These are phyloP conservation scores for Scophthalmus maximus DNA, from an alignment of 2,113 vertebrate species.

Conservation along the genomic window DNA sequence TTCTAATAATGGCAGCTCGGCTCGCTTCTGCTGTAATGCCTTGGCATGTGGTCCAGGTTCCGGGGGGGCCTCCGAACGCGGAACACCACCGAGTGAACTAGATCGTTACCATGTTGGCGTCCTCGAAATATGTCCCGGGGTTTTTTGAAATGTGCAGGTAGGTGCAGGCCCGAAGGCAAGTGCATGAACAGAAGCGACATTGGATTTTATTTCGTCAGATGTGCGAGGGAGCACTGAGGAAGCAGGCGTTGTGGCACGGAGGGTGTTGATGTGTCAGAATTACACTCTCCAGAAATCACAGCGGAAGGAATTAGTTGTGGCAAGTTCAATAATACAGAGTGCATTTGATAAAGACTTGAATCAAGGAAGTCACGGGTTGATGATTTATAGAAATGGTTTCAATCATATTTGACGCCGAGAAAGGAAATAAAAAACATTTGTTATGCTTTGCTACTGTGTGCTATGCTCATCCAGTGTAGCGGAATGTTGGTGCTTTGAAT, in stretches of 20 bases:
- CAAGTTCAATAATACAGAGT: background rate
- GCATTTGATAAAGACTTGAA: background rate
- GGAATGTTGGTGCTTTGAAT: background rate
- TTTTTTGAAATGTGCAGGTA: background rate
- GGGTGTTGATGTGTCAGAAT: conserved; percentile 29
- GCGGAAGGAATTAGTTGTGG: conserved; percentile 14
- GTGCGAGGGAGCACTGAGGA: conserved; percentile 5
- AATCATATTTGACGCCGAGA: background rate
- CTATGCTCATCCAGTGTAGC: background rate
- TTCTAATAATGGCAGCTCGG: conserved; percentile 6
- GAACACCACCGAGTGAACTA: background rate
- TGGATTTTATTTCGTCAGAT: conserved; percentile 30
- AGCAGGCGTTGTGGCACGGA: conserved; percentile 13
- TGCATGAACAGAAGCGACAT: background rate
- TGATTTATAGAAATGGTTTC: background rate
- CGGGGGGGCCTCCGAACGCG: background rate
- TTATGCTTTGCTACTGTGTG: background rate
- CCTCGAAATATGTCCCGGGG: background rate
- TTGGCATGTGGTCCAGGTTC: conserved; percentile 13
- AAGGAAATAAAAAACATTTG: background rate
- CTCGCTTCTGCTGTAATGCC: conserved; percentile 11
- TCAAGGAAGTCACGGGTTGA: background rate
- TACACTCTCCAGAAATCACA: conserved; percentile 13
- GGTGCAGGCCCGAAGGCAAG: background rate
- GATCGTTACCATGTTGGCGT: background rate